Percentiles rank a stretch among this genome's conserved stretches.
Conservation (phyloP, 1,140 invertebrate genomes). For the Tribolium madens region DNA sequence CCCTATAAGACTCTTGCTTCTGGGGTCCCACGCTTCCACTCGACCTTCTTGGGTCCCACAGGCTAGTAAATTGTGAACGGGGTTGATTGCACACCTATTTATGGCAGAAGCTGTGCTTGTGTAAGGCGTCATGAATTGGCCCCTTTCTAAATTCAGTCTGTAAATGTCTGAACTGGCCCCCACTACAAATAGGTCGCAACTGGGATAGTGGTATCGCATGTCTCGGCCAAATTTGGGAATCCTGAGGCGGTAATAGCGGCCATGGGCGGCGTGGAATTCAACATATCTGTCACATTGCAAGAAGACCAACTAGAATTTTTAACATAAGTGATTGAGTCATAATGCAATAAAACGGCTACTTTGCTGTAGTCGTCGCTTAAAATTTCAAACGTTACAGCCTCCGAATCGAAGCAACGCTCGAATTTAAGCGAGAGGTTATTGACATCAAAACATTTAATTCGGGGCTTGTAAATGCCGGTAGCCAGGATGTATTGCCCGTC, state of each 20-base stretch:
- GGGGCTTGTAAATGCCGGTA: constrained; percentile 96
- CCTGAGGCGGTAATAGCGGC: constrained; percentile 89
- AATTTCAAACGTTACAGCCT: constrained; percentile 89
- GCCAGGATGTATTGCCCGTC: constrained; percentile 95
- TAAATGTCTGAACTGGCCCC: constrained; percentile 92
- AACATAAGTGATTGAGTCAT: constrained; percentile 37
- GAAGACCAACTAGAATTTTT: constrained; percentile 77
- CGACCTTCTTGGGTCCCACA: constrained; percentile 92
- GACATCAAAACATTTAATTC: constrained; percentile 96
- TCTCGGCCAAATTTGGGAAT: constrained; percentile 97
- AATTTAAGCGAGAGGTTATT: constrained; percentile 97
- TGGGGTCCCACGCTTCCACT: constrained; percentile 97
- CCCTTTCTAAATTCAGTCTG: constrained; percentile 95
- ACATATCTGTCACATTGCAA: constrained; percentile 89
- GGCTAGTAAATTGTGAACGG: constrained; percentile 87
- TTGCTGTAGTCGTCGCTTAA: constrained; percentile 92
- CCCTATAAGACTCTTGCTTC: constrained; percentile 80
- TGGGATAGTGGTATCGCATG: constrained; percentile 89
- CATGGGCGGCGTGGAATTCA: constrained; percentile 95
- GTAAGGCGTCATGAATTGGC: constrained; percentile 91
- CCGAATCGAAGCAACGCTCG: constrained; percentile 97
- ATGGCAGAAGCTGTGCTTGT: constrained; percentile 80
- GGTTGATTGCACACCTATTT: constrained; percentile 91
- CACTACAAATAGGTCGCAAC: constrained; percentile 93
- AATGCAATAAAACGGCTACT: constrained; percentile 66